These are phyloP conservation scores for Leucania comma DNA, from an alignment of 2,888 invertebrate genomes.

Conservation along the genomic window DNA sequence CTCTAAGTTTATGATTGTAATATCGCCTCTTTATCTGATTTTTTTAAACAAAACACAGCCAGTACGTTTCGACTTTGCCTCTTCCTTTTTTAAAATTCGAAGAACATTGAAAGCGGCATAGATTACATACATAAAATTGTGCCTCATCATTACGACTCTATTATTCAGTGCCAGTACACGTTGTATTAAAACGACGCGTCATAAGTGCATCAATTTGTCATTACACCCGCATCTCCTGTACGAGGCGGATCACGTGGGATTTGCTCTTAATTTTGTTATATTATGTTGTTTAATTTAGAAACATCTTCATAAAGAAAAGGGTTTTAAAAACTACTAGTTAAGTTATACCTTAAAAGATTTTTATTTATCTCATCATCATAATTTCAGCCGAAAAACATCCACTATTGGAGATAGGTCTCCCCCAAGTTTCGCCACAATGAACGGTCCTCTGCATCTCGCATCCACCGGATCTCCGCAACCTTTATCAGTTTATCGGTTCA, in stretches of 20 bases:
- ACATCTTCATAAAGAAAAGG: neutral
- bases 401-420: too few species aligned
- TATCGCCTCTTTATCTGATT: neutral
- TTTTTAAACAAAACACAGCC: conserved; percentile 19
- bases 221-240: conserved; percentile 81
- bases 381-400: too few species aligned
- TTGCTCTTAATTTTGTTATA: conserved; percentile 34
- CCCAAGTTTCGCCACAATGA: too few species aligned
- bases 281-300: conserved; percentile 30
- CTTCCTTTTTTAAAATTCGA: conserved; percentile 17
- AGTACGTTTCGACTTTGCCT: neutral
- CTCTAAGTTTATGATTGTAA: neutral
- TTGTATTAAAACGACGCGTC: conserved; percentile 71
- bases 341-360: too few species aligned
- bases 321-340: neutral
- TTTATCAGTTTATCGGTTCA: too few species aligned
- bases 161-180: conserved; percentile 85
- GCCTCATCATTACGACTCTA: conserved; percentile 82
- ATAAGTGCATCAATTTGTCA: conserved; percentile 83
- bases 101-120: conserved; percentile 40
- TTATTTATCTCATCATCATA: too few species aligned
- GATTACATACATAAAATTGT: conserved; percentile 63
- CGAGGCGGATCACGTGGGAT: conserved; percentile 60
- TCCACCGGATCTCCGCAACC: too few species aligned
- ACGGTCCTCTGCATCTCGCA: too few species aligned